Conservation (phyloP, 2,797 vertebrate genomes). For the Adrianichthys oophorus region DNA sequence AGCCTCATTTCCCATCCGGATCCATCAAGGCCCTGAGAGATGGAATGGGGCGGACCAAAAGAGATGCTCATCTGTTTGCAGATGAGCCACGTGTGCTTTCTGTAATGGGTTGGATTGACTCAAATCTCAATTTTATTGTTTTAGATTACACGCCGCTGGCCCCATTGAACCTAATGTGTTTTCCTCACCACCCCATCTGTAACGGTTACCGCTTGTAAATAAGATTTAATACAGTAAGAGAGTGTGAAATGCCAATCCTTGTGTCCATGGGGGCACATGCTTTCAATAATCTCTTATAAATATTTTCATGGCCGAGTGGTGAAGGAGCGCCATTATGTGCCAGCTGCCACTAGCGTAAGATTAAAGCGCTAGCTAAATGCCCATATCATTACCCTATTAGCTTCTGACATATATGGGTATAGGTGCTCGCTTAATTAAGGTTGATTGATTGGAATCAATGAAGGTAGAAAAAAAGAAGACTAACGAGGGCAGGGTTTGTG, state of each 20-base stretch:
- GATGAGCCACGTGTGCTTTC: constrained; percentile 43
- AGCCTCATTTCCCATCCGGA: constrained; percentile 59
- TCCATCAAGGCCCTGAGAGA: constrained; percentile 63
- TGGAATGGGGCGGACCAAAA: constrained; percentile 6
- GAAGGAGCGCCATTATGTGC: constrained; percentile 67
- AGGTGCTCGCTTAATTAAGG: constrained; percentile 71
- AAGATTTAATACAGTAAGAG: constrained; percentile 62
- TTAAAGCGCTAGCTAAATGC: constrained; percentile 70
- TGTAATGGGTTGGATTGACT: constrained; percentile 31
- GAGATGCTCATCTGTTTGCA: constrained; percentile 61
- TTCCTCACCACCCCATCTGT: constrained; percentile 44
- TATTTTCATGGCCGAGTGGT: constrained; percentile 66
- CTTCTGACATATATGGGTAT: constrained; percentile 71
- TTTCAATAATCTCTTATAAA: constrained; percentile 60
- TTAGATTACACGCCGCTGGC: constrained; percentile 59
- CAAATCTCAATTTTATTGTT: constrained; percentile 62
- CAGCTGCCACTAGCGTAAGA: constrained; percentile 65
- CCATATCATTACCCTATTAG: constrained; percentile 75
- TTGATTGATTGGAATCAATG: constrained; percentile 78
- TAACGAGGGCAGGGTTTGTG: constrained; percentile 59
- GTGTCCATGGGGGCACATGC: constrained; percentile 28
- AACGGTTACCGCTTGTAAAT: constrained; percentile 71
- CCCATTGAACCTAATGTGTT: constrained; percentile 57
- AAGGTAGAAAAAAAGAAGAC: constrained; percentile 45
- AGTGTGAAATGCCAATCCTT: constrained; percentile 39